Percentiles rank a stretch among this genome's conserved stretches.
phyloP scores from a whole-genome alignment of 2,113 vertebrate genomes.

The Hylia prasina region DNA sequence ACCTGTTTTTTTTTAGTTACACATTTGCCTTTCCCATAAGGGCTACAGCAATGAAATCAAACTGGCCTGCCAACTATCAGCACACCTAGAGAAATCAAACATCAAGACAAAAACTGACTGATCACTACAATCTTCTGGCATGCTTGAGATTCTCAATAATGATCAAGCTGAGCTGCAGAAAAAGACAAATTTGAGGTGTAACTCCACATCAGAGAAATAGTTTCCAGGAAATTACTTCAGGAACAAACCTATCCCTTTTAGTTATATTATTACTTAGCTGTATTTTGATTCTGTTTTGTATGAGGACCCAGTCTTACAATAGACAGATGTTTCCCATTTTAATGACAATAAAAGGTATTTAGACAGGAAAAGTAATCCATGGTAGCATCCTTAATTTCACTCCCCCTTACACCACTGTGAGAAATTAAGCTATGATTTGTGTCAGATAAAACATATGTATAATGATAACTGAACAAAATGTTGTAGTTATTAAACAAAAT shows the following conservation, averaged over 20 bases:
- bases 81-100: neutral
- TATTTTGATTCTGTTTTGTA: neutral
- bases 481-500: no score
- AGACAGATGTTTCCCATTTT: neutral
- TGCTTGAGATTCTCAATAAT: neutral
- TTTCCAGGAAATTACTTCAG: neutral
- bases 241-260: neutral
- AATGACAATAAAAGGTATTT: neutral
- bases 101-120: neutral
- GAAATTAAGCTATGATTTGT: no score
- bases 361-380: neutral
- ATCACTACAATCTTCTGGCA: neutral
- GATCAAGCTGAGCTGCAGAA: neutral
- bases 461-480: no score
- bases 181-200: neutral
- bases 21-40: neutral
- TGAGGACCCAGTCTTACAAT: neutral
- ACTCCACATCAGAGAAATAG: neutral
- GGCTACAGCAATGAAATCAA: neutral
- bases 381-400: neutral
- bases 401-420: neutral
- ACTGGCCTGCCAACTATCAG: neutral
- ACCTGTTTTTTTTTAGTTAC: neutral
- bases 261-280: neutral
- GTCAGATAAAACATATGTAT: no score